Conservation (phyloP, 2,888 invertebrate genomes). For the Spilosoma lubricipeda region DNA sequence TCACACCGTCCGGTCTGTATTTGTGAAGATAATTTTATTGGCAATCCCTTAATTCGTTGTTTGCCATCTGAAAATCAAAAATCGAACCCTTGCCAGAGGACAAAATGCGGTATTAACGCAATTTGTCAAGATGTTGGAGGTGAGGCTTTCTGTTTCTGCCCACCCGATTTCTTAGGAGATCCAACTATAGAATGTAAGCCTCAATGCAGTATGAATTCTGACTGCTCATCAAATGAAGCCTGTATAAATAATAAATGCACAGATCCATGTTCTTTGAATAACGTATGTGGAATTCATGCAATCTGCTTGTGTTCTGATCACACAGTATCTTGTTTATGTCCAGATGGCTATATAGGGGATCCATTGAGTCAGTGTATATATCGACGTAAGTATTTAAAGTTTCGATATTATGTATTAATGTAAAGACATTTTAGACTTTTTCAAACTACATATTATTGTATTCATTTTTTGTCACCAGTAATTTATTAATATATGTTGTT, state of each 20-base stretch:
- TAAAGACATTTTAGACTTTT: background rate
- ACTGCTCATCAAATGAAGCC: slow-evolving; percentile 90
- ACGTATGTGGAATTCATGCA: slow-evolving; percentile 93
- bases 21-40: slow-evolving; percentile 90
- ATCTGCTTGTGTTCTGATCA: slow-evolving; percentile 93
- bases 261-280: slow-evolving; percentile 90
- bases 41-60: slow-evolving; percentile 92
- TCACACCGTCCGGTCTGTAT: slow-evolving; percentile 93
- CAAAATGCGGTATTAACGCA: slow-evolving; percentile 92
- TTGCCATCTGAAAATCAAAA: slow-evolving; percentile 86
- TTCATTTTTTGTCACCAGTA: no score
- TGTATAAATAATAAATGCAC: slow-evolving; percentile 91
- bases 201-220: slow-evolving; percentile 93
- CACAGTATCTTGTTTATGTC: slow-evolving; percentile 93
- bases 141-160: slow-evolving; percentile 91
- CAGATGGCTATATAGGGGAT: slow-evolving; percentile 92
- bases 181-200: slow-evolving; percentile 91
- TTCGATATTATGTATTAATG: background rate
- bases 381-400: slow-evolving; percentile 73
- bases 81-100: slow-evolving; percentile 90
- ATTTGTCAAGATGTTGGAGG: slow-evolving; percentile 90
- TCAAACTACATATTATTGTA: background rate
- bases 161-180: slow-evolving; percentile 92
- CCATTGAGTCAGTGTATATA: slow-evolving; percentile 91
- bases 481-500: no score